phyloP scores from a whole-genome alignment of 2,797 vertebrate species.

The Momotus momota region DNA sequence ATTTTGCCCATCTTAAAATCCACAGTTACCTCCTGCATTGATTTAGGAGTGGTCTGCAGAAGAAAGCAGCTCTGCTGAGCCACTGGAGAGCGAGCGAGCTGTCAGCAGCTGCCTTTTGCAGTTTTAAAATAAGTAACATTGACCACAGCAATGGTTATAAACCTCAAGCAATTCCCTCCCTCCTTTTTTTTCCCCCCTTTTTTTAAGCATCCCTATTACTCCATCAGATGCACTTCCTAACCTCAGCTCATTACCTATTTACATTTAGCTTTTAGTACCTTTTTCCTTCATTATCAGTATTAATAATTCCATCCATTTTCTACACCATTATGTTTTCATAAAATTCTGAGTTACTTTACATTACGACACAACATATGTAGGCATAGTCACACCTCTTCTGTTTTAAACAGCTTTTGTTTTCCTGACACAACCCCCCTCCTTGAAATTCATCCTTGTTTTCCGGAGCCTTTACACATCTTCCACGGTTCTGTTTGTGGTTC shows the following conservation, averaged over 20 bases:
- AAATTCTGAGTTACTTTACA: not conserved
- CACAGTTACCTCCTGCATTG: accelerated
- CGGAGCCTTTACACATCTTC: not conserved
- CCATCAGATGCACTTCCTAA: not conserved
- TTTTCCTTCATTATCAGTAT: not conserved
- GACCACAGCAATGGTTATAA: not conserved
- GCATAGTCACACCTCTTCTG: not conserved
- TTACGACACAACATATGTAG: not conserved
- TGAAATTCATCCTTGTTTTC: not conserved
- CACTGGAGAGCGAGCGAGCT: not conserved
- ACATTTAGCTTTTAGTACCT: not conserved
- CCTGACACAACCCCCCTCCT: not conserved
- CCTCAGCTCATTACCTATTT: not conserved
- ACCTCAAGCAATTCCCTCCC: not conserved
- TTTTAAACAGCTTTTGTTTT: not conserved
- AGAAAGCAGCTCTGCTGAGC: not conserved
- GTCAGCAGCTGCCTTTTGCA: not conserved
- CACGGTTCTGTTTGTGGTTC: accelerated
- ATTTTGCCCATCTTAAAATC: not conserved
- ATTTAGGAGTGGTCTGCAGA: no score
- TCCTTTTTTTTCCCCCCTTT: no score
- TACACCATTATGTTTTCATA: not conserved
- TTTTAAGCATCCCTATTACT: not conserved
- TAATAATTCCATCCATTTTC: not conserved
- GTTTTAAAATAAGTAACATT: not conserved